Conservation (phyloP, 2,113 vertebrate genomes). For the Zosterops hypoxanthus region DNA sequence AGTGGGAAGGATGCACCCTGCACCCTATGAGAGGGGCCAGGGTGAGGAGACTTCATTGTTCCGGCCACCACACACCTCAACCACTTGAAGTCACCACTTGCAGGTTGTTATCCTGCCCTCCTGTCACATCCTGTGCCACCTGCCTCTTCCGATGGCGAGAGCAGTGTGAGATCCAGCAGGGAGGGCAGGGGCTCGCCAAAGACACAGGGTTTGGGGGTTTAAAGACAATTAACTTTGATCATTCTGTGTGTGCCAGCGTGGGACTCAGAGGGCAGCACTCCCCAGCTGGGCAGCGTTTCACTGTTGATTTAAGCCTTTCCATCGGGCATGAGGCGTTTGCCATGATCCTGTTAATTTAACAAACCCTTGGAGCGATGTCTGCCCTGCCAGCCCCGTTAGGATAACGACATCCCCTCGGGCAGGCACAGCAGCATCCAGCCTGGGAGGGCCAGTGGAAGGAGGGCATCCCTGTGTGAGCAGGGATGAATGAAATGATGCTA, state of each 20-base stretch:
- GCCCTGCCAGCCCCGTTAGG: accelerated
- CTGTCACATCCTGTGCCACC: not conserved
- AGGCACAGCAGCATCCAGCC: not conserved
- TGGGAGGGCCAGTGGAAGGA: not conserved
- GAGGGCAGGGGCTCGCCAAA: not conserved
- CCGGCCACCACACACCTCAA: not conserved
- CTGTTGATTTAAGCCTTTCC: not conserved
- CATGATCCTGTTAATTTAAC: not conserved
- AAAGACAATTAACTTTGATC: not conserved
- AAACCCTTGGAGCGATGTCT: not conserved
- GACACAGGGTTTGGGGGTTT: not conserved
- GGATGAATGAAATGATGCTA: not conserved
- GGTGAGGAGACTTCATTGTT: not conserved
- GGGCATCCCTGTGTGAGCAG: not conserved
- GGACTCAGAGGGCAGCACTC: not conserved
- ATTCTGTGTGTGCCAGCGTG: not conserved
- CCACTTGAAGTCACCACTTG: not conserved
- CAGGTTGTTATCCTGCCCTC: not conserved
- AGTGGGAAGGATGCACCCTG: not conserved
- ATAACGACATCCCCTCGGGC: not conserved
- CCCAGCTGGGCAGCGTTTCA: not conserved
- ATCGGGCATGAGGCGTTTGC: not conserved
- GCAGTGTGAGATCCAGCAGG: not conserved
- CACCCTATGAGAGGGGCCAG: not conserved
- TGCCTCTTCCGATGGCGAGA: accelerated